Evolutionary conservation across 2,113 vertebrate species (phyloP).

Genomic region (Thamnaconus septentrionalis): DNA sequence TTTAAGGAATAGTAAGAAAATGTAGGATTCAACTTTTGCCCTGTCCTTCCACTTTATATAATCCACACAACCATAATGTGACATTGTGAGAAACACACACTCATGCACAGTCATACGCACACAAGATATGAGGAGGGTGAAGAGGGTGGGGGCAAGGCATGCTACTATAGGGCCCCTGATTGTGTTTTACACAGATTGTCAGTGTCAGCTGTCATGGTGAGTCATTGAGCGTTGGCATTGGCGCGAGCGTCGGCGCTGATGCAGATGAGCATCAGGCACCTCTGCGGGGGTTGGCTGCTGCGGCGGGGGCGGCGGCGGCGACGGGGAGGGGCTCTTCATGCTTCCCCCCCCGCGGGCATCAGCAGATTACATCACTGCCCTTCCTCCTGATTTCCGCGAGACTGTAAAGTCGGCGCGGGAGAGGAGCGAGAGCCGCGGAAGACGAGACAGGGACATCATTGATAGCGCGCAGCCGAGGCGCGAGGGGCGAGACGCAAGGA

Average conservation of each 20-base stretch:
- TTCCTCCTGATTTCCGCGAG: conserved; percentile 38
- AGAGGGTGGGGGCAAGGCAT: conserved; percentile 4
- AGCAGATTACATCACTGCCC: conserved; percentile 47
- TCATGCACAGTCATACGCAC: too few species aligned
- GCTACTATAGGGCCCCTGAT: conserved; percentile 10
- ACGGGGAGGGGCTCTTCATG: not conserved
- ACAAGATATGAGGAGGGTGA: too few species aligned
- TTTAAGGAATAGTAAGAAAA: too few species aligned
- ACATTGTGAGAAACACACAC: too few species aligned
- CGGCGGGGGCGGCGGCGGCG: not conserved
- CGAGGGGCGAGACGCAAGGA: conserved; percentile 2
- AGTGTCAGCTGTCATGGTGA: conserved; percentile 21
- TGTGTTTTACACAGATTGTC: conserved; percentile 24
- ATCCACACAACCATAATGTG: too few species aligned
- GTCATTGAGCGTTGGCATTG: not conserved
- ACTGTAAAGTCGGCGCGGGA: conserved; percentile 50
- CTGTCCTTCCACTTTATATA: too few species aligned
- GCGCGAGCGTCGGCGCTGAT: conserved; percentile 29
- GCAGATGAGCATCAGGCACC: conserved; percentile 39
- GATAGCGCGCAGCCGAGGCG: conserved; percentile 16
- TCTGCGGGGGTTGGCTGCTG: not conserved
- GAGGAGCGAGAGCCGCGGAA: conserved; percentile 43
- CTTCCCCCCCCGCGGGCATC: conserved; percentile 19
- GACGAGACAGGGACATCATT: conserved; percentile 25
- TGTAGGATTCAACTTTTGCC: too few species aligned